These are phyloP conservation scores for Bagarius yarrelli DNA, from an alignment of 2,113 vertebrate species.

Conservation along the genomic window DNA sequence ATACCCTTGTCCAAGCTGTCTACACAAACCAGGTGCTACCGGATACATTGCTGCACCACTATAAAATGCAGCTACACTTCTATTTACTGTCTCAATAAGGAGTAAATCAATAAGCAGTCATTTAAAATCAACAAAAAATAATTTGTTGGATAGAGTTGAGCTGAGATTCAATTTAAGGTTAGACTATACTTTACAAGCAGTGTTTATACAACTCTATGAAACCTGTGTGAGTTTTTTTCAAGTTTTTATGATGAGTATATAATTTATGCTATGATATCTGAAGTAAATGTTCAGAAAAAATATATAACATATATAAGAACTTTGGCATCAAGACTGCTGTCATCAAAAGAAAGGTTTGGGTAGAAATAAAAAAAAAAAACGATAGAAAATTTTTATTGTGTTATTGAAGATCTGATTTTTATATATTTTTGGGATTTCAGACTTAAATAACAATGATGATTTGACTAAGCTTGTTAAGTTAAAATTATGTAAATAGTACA, in stretches of 20 bases:
- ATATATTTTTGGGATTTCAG: background rate
- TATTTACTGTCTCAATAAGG: background rate
- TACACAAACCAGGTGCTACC: slow-evolving; percentile 1
- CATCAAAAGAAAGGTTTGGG: background rate
- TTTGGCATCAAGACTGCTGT: background rate
- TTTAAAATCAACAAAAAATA: background rate
- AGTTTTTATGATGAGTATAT: too few species aligned
- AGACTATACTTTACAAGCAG: background rate
- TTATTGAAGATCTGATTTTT: background rate
- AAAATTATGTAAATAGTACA: too few species aligned
- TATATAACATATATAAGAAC: background rate
- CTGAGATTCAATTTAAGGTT: background rate
- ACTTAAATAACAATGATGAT: background rate
- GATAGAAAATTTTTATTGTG: too few species aligned
- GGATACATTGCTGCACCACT: background rate
- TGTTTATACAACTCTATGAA: background rate
- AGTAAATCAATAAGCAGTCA: background rate
- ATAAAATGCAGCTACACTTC: background rate
- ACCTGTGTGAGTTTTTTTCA: background rate
- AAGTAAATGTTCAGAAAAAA: background rate
- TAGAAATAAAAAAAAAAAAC: too few species aligned
- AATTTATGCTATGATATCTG: background rate
- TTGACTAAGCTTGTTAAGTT: background rate
- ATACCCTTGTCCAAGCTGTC: background rate
- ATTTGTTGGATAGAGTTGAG: background rate